Base-by-base conservation (phyloP, 2,113 vertebrate genomes). In the Pholis gunnellus region DNA sequence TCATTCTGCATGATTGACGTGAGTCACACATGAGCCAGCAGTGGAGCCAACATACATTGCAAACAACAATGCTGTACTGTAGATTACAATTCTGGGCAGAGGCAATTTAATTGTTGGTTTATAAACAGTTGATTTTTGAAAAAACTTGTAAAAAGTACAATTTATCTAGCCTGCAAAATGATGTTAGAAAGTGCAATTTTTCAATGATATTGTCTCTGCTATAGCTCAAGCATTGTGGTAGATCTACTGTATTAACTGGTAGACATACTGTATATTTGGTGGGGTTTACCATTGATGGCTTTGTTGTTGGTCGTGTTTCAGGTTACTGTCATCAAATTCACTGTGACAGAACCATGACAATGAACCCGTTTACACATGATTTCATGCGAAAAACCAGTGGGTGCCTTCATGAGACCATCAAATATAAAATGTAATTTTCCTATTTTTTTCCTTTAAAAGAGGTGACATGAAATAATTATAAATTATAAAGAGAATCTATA, bases 1-100 rank as follows among this genome's bases (percentile, higher is more conserved):
- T 79, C 27, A 75, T 73, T 63, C n/a, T 78, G n/a, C 17, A 50
- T 74, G 57, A 73, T 9, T 66, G 50, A 74, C 9, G 0, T 57
- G 10, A 56, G 54, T 27, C 54, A 71, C 56, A 52, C 50, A 36
- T 63, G 22, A 75, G 57, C 9, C 48, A 38, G 36, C 34, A 6
- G 11, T 0, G 40, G 15, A 65, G 31, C 9, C 5, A 56, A 20
- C 22, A 63, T 22, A 9, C 5, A 3, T 10, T 71, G 15, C 27
- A 44, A 71, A 72, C 20, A 18, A 25, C 25, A 7, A 38, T 1
- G 68, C 11, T 75, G 15, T 34, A 67, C 46, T 18, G n/a, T n/a
- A 46, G 40, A 63, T 31, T 56, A 73, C 15, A 64, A 8, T n/a
- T 6, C 4, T 44, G 25, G 11, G 20, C 7, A 20, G 5, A 50